Conservation (phyloP, 2,797 vertebrate genomes). For the Acipenser oxyrinchus region DNA sequence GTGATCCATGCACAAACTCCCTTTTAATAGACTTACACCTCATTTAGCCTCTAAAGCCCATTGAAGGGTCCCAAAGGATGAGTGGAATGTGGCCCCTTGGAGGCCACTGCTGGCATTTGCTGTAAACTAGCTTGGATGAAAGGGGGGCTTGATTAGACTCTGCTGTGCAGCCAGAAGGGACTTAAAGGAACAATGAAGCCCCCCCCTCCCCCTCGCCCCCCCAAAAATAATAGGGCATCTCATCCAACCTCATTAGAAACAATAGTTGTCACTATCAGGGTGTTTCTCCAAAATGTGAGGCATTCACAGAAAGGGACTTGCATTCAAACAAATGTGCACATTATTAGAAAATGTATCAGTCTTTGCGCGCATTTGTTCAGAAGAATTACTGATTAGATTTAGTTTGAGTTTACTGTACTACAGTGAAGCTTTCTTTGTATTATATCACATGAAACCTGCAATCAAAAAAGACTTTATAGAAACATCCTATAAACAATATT, state of each 20-base stretch:
- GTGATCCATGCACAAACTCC: constrained; percentile 70
- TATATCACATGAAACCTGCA: background rate
- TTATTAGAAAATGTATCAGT: background rate
- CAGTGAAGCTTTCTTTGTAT: background rate
- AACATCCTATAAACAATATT: too few relatives aligned
- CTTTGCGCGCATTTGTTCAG: background rate
- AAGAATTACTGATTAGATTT: background rate
- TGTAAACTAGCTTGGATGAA: constrained; percentile 70
- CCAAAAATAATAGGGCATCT: constrained; percentile 59
- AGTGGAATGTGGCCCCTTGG: constrained; percentile 45
- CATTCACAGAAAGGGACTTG: constrained; percentile 22
- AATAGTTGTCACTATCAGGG: constrained; percentile 48
- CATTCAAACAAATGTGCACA: background rate
- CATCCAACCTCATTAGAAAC: constrained; percentile 51
- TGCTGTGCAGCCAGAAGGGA: constrained; percentile 69
- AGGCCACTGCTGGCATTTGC: constrained; percentile 50
- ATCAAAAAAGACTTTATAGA: too few relatives aligned
- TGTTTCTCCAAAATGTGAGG: constrained; percentile 22
- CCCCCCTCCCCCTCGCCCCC: constrained; percentile 53
- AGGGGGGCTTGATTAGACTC: constrained; percentile 69
- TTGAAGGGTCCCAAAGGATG: constrained; percentile 72
- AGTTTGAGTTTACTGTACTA: background rate
- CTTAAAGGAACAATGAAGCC: constrained; percentile 57
- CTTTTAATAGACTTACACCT: constrained; percentile 85
- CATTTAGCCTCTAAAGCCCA: constrained; percentile 79